Evolutionary conservation across 2,888 invertebrate species (phyloP).

Genomic region (Lamproptera curius): DNA sequence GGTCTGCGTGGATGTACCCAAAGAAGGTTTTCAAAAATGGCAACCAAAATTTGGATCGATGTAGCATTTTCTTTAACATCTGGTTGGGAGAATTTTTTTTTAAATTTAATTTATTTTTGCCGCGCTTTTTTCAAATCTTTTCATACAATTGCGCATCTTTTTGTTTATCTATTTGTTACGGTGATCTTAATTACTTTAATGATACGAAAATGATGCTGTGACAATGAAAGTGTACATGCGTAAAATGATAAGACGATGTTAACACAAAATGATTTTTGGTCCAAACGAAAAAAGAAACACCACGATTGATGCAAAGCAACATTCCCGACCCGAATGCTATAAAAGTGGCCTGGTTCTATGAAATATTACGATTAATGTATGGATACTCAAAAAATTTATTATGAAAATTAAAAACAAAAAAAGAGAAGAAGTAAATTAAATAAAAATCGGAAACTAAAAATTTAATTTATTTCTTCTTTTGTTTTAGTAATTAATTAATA

Average conservation of each 20-base stretch:
- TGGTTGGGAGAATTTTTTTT: neutral
- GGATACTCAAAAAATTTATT: too few species aligned
- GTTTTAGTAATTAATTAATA: too few species aligned
- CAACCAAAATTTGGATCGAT: conserved; percentile 29
- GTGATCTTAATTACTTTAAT: neutral
- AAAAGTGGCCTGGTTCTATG: conserved; percentile 3
- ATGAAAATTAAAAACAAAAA: too few species aligned
- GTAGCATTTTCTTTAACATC: conserved; percentile 7
- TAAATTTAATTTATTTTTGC: too few species aligned
- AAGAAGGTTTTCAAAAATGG: conserved; percentile 1
- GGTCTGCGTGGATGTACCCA: conserved; percentile 36
- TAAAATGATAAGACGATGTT: conserved; percentile 15
- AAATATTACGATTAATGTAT: too few species aligned
- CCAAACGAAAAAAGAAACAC: conserved; percentile 21
- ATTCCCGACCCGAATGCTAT: neutral
- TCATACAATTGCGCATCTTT: too few species aligned
- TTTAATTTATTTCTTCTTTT: too few species aligned
- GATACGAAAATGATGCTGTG: neutral
- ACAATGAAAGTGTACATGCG: conserved; percentile 16
- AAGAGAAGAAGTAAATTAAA: too few species aligned
- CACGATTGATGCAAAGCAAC: conserved; percentile 21
- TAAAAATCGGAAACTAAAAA: too few species aligned
- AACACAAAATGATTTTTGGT: conserved; percentile 33
- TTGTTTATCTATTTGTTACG: too few species aligned
- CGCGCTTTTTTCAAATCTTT: too few species aligned